These are phyloP conservation scores for Acanthisitta chloris DNA, from an alignment of 2,113 vertebrate species.

Conservation along the genomic window DNA sequence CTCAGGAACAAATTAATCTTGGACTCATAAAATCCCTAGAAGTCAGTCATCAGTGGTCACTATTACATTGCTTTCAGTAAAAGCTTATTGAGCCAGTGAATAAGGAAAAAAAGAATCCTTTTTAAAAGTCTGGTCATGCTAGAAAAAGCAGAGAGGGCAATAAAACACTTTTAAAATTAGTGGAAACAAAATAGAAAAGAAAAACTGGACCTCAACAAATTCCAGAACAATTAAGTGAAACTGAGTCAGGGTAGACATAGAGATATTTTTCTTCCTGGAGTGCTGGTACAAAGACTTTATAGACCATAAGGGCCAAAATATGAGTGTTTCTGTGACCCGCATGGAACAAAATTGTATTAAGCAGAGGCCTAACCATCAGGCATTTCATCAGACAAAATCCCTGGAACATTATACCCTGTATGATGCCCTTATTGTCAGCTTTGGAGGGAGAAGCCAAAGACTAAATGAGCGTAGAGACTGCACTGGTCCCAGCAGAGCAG, in stretches of 20 bases:
- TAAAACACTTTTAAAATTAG: neutral
- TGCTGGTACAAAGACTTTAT: neutral
- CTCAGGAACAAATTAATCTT: conserved; percentile 10
- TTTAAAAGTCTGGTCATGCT: neutral
- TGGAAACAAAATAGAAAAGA: neutral
- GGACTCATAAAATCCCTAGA: neutral
- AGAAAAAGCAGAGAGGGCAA: neutral
- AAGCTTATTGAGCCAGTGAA: neutral
- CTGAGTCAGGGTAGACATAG: neutral
- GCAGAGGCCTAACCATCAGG: neutral
- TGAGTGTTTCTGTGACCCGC: neutral
- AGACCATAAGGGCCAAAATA: neutral
- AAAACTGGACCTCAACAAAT: neutral
- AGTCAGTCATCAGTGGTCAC: neutral
- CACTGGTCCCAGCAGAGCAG: neutral
- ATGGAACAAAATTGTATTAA: neutral
- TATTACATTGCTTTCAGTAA: neutral
- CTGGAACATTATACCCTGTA: neutral
- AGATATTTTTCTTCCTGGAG: neutral
- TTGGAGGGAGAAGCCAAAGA: conserved; percentile 41
- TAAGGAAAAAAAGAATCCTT: neutral
- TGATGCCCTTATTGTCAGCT: conserved; percentile 15
- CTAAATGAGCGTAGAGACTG: conserved; percentile 38
- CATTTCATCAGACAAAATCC: neutral
- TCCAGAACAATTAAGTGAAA: neutral